phyloP scores from a whole-genome alignment of 2,888 invertebrate species.

The Dendrolimus houi region DNA sequence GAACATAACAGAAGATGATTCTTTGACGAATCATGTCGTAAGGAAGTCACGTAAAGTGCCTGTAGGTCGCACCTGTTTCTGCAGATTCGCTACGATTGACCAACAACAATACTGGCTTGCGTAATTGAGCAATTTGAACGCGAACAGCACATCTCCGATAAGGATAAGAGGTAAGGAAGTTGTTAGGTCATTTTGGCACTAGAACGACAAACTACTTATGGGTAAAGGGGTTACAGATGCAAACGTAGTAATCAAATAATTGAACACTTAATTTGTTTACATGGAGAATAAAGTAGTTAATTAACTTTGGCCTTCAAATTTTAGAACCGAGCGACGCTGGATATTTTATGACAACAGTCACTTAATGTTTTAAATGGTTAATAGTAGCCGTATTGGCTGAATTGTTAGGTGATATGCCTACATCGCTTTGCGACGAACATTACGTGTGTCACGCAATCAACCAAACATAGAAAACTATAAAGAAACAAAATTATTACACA shows the following conservation, averaged over 20 bases:
- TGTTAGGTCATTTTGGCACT: conserved; percentile 22
- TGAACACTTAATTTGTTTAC: not conserved
- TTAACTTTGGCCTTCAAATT: not conserved
- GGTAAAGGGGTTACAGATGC: conserved; percentile 2
- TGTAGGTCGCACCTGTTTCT: conserved; percentile 54
- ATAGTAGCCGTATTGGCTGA: conserved; percentile 15
- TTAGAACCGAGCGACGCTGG: not conserved
- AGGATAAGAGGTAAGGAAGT: conserved; percentile 50
- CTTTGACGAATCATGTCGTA: conserved; percentile 14
- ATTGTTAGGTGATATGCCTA: conserved; percentile 15
- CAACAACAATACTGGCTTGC: conserved; percentile 55
- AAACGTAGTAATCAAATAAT: not conserved
- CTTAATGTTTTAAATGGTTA: conserved; percentile 20
- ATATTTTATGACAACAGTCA: not conserved
- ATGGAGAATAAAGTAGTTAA: not conserved
- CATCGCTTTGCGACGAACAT: conserved; percentile 26
- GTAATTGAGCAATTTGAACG: conserved; percentile 60
- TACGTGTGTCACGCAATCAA: conserved; percentile 44
- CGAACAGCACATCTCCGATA: conserved; percentile 55
- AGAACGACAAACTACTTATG: not conserved
- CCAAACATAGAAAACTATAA: conserved; percentile 34
- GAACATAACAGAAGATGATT: conserved; percentile 13
- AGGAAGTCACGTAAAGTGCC: conserved; percentile 46
- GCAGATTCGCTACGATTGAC: conserved; percentile 52
- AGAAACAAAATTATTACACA: conserved; percentile 37